These are phyloP conservation scores for Psettodes erumei DNA, from an alignment of 2,113 vertebrate genomes.

Conservation along the genomic window DNA sequence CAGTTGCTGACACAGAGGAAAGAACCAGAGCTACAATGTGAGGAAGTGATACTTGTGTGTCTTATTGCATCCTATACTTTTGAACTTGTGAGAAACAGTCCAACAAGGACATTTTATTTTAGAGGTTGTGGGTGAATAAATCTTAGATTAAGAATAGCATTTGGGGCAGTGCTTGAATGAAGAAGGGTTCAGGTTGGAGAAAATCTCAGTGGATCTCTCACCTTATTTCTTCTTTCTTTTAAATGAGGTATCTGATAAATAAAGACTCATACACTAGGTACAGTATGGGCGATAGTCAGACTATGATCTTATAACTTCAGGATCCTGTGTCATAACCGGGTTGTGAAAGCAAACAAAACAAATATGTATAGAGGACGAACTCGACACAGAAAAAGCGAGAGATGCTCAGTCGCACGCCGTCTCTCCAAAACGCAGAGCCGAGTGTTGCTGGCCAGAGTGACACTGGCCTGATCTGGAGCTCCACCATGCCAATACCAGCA, in stretches of 20 bases:
- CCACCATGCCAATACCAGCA: constrained; percentile 62
- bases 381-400: constrained; percentile 24
- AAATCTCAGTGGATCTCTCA: background rate
- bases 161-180: background rate
- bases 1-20: constrained; percentile 5
- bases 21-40: background rate
- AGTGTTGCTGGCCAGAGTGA: constrained; percentile 35
- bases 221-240: background rate
- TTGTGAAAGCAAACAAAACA: background rate
- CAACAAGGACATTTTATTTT: background rate
- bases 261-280: no score
- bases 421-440: constrained; percentile 15
- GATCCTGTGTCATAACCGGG: no score
- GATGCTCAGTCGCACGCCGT: constrained; percentile 15
- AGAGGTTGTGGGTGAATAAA: background rate
- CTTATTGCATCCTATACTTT: background rate
- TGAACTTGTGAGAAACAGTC: background rate
- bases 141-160: no score
- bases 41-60: background rate
- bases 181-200: no score
- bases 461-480: constrained; percentile 20
- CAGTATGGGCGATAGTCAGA: no score
- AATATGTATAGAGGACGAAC: background rate
- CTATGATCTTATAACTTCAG: no score
- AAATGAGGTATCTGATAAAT: background rate